These are phyloP conservation scores for Anarsia innoxiella DNA, from an alignment of 2,888 invertebrate genomes.

Conservation along the genomic window DNA sequence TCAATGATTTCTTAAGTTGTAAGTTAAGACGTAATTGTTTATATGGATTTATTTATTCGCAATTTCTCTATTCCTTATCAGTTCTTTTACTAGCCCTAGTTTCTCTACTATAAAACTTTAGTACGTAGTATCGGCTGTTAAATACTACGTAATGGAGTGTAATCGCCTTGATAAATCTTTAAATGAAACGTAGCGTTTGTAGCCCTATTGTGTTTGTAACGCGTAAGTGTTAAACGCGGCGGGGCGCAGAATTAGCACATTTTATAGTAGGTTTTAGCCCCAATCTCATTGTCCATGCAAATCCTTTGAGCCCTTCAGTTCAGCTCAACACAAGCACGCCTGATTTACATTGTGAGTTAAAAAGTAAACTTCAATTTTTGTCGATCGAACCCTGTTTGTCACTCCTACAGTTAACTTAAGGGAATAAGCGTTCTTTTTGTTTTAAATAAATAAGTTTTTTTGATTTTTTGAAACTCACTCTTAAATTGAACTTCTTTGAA, in stretches of 20 bases:
- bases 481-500: too few relatives aligned
- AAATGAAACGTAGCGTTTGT: background rate
- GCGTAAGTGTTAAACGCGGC: conserved; percentile 6
- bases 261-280: conserved; percentile 12
- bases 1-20: too few relatives aligned
- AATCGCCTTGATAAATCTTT: too few relatives aligned
- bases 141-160: background rate
- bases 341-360: conserved; percentile 6
- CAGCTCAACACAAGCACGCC: background rate
- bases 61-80: background rate
- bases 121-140: background rate
- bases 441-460: too few relatives aligned
- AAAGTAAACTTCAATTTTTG: conserved; percentile 8
- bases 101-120: background rate
- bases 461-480: too few relatives aligned
- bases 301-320: conserved; percentile 8
- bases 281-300: conserved; percentile 11
- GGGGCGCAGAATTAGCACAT: conserved; percentile 11
- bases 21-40: background rate
- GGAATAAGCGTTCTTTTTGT: too few relatives aligned
- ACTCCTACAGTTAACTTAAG: too few relatives aligned
- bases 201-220: background rate
- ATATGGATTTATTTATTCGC: background rate
- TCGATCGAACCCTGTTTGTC: too few relatives aligned
- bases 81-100: background rate